Base-by-base conservation (phyloP, 2,113 vertebrate genomes). In the Podilymbus podiceps region DNA sequence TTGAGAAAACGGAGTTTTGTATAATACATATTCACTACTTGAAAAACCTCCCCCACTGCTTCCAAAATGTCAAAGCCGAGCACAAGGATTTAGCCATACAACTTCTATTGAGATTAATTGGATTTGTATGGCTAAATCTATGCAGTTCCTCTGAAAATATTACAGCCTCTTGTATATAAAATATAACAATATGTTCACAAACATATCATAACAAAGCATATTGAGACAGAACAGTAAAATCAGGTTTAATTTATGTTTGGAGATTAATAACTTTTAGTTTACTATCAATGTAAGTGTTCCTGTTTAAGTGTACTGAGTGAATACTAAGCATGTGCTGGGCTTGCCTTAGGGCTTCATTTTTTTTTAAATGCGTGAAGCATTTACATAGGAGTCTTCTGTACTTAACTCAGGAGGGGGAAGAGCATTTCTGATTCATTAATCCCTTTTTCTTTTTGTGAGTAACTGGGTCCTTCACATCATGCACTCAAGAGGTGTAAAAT, bases 361-460 rank as follows among this genome's bases (percentile, higher is more conserved):
- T 42, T 95, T 94, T 89, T 91, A 88, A 96, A 95, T 84, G 87
- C 30, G 13, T 96, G 91, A 81, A 95, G 78, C 97, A 95, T 95
- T 97, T 96, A 95, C 95, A 95, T 94, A 95, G 85, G 89, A 95
- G 85, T 91, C 95, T 94, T 97, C 92, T 95, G 89, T 96, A 95
- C 94, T 97, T 95, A 90, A 96, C 96, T 97, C 93, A 86, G 95
- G 89, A 94, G 94, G 94, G 96, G 95, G 93, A 90, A 96, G 95
- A 96, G 96, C 87, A 95, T 97, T 97, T 97, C 95, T 96, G 89
- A 97, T 95, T 95, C 96, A 94, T 95, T 94, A 96, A 97, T 93
- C 93, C 96, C 77, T 74, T 97, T 96, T 96, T 96, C 88, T 87
- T 93, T 93, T 92, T 79, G 68, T 86, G 50, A 97, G 84, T 92